Base-by-base conservation (phyloP, 1,140 invertebrate genomes). In the Diabrotica virgifera region DNA sequence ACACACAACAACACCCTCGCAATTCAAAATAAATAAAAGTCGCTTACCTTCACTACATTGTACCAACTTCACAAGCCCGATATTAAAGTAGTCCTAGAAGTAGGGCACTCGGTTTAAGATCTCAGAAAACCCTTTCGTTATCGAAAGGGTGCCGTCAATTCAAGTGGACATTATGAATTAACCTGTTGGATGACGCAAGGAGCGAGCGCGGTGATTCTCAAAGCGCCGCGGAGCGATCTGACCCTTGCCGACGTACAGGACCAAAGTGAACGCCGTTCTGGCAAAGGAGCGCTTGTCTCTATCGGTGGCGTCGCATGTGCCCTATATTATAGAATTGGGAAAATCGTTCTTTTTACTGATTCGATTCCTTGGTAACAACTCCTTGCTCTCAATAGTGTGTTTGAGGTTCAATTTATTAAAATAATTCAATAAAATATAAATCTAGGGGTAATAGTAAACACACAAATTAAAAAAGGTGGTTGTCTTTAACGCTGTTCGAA, bases 111-210 rank as follows among this genome's bases (percentile, higher is more conserved):
- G 40, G 8, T 46, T 46, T 46, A 46, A 8, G n/a, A 46, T 46
- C 8, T 46, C 3, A 8, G 24, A 24, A 8, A 46, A 46, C 40
- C 52, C 55, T 57, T 56, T 54, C 63, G 55, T 51, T 24, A 52
- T 50, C 57, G 59, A 59, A 59, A 52, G 40, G 64, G 59, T 61
- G 51, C 64, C 58, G 59, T 10, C 13, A 7, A 40, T 62, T 62
- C 59, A 62, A 66, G 53, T 66, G 64, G 51, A 56, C 64, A 66
- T 66, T 59, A 62, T 62, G 64, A 62, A 57, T 66, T 66, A 66
- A 66, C 64, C 64, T 66, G 64, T 66, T 37, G 64, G 51, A 53
- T 62, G 53, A 66, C 59, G 40, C n/a, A 10, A n/a, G 40, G 6
- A 8, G 6, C 8, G 40, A 46, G 59, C 58, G 53, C 64, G 59